These are phyloP conservation scores for Stomatorhinus ivindoensis DNA, from an alignment of 2,113 vertebrate species.

Conservation along the genomic window DNA sequence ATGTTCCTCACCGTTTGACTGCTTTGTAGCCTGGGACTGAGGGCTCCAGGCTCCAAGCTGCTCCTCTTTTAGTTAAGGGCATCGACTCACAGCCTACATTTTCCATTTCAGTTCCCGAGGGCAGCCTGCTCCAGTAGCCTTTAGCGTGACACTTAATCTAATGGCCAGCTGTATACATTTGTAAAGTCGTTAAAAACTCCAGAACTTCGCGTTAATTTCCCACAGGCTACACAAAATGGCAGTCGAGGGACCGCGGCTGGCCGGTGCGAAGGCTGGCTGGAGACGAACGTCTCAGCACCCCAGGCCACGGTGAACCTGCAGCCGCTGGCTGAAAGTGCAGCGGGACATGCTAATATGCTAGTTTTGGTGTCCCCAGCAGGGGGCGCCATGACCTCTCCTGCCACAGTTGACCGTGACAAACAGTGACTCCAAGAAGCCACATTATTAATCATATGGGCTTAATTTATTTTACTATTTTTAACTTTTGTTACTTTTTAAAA, in stretches of 20 bases:
- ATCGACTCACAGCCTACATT: background rate
- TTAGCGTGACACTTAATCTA: background rate
- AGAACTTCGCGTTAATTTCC: background rate
- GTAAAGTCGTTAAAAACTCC: background rate
- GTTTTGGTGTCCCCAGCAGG: background rate
- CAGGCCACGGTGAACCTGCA: slow-evolving; percentile 39
- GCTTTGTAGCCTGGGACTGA: background rate
- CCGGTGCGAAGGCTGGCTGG: slow-evolving; percentile 14
- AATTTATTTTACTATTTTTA: background rate
- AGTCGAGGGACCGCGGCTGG: slow-evolving; percentile 23
- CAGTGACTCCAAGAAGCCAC: background rate
- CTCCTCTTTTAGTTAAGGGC: background rate
- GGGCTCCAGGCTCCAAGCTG: background rate
- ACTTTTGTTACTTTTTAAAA: background rate
- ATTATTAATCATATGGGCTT: background rate
- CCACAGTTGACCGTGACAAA: background rate
- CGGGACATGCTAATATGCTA: background rate
- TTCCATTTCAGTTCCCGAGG: background rate
- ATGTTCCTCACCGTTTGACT: background rate
- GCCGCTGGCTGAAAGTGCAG: background rate
- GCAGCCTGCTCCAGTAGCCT: background rate
- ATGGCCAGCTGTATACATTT: background rate
- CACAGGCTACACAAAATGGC: slow-evolving; percentile 49
- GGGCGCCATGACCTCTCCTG: background rate
- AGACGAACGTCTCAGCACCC: slow-evolving; percentile 42